Conservation (phyloP, 2,888 invertebrate genomes). For the Hetaerina titia region DNA sequence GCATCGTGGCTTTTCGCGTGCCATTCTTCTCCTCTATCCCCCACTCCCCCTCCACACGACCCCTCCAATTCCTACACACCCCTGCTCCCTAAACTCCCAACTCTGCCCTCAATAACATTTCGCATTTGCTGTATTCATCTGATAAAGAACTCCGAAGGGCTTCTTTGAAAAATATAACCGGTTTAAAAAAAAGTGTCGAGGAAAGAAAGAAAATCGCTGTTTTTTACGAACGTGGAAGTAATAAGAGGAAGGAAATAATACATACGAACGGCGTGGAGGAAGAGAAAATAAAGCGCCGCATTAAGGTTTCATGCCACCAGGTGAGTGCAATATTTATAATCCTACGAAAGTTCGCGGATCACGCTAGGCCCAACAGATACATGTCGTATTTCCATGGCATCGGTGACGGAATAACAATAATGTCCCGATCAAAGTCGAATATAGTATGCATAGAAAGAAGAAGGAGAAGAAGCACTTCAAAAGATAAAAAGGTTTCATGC, state of each 20-base stretch:
- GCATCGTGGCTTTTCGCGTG: constrained; percentile 51
- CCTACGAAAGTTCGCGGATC: neutral
- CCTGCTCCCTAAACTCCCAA: constrained; percentile 8
- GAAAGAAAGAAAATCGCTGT: neutral
- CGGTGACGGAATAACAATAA: constrained; percentile 37
- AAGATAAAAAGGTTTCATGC: neutral
- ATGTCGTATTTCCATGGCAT: constrained; percentile 28
- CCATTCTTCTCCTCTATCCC: neutral
- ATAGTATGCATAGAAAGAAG: neutral
- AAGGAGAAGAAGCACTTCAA: constrained; percentile 57
- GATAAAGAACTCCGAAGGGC: constrained; percentile 6
- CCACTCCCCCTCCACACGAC: neutral
- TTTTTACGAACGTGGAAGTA: neutral
- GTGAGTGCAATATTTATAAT: neutral
- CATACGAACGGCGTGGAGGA: neutral
- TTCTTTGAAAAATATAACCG: constrained; percentile 34
- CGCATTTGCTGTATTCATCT: constrained; percentile 44
- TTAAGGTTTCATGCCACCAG: constrained; percentile 21
- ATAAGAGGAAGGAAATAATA: neutral
- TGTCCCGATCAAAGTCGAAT: constrained; percentile 37
- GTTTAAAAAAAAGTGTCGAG: constrained; percentile 26
- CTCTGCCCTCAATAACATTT: constrained; percentile 56
- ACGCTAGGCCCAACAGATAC: neutral
- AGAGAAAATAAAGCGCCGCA: neutral
- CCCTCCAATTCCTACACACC: neutral